Evolutionary conservation across 2,797 vertebrate genomes (phyloP).

Genomic region (Bovichtus diacanthus): DNA sequence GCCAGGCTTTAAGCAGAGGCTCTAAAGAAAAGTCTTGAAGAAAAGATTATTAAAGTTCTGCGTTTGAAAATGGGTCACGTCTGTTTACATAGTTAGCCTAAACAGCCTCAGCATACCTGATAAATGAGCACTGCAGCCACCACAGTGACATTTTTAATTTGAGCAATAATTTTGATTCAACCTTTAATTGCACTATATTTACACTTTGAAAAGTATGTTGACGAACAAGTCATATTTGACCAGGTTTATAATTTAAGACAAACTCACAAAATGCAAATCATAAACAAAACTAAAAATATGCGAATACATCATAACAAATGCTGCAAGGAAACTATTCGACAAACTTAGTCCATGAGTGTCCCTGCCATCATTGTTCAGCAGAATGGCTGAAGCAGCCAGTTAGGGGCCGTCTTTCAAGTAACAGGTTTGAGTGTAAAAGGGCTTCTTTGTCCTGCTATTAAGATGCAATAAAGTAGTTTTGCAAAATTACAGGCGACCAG

Average conservation of each 20-base stretch:
- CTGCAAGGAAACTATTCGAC: background rate
- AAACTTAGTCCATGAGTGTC: background rate
- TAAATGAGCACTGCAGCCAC: background rate
- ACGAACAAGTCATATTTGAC: background rate
- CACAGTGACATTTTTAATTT: background rate
- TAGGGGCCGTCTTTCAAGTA: constrained; percentile 56
- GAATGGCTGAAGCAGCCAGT: constrained; percentile 11
- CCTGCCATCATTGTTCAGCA: constrained; percentile 15
- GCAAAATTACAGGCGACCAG: too few species aligned
- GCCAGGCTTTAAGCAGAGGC: background rate
- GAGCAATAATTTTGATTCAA: background rate
- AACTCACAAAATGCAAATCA: background rate
- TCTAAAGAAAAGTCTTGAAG: too few species aligned
- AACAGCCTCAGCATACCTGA: background rate
- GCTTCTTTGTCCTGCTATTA: background rate
- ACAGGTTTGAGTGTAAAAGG: accelerated
- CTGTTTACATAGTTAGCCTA: background rate
- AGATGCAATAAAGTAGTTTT: background rate
- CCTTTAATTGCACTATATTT: background rate
- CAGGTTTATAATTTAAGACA: background rate
- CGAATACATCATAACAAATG: background rate
- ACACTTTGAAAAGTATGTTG: background rate
- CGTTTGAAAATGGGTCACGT: background rate
- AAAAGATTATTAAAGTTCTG: too few species aligned
- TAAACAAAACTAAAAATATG: background rate